Evolutionary conservation across 2,888 invertebrate species (phyloP), one percentile per base, ranked within the genome.

Genomic region (Ecdyonurus torrentis): DNA sequence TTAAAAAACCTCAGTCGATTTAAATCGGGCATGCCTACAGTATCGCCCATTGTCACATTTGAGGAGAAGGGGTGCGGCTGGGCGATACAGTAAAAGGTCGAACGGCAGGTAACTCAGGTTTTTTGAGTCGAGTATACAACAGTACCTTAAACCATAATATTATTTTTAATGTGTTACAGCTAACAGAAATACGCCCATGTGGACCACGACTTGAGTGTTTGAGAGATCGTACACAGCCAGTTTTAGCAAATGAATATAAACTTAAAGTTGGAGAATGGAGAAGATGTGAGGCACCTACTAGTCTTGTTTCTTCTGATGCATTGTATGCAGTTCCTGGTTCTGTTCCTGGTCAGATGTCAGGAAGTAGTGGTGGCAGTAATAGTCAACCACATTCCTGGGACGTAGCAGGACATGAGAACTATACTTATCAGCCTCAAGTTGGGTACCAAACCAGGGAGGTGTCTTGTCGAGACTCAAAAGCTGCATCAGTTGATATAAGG

Each of bases 251-350:
- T 0, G 66, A 66, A 37, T 67, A 66, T 61, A 65, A 65, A 20
- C 66, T 69, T 25, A 65, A 69, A 59, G 68, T 70, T 15, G 69
- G 71, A 25, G 71, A 72, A 67, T 73, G 71, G 72, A 67, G 70
- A 59, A 68, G 70, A 2, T 74, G 71, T 66, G 70, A 69, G 50
- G 67, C 66, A 55, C 65, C 64, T 60, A 65, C 65, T 2, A 59
- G 60, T 10, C 63, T 66, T 58, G 63, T 66, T 25, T 62, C 64
- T 5, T 63, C 66, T 18, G 66, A 63, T 59, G 65, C 58, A 20
- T n/a, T 55, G 19, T 37, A 37, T 15, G 37, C 52, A 66, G 63
- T 7, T 63, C 52, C 53, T 61, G 37, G 58, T 53, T 3, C 62
- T 65, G 60, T 58, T 64, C 53, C 25, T 37, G 7, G 63, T 19